phyloP scores from a whole-genome alignment of 2,888 invertebrate species.

The Heliconius erato region DNA sequence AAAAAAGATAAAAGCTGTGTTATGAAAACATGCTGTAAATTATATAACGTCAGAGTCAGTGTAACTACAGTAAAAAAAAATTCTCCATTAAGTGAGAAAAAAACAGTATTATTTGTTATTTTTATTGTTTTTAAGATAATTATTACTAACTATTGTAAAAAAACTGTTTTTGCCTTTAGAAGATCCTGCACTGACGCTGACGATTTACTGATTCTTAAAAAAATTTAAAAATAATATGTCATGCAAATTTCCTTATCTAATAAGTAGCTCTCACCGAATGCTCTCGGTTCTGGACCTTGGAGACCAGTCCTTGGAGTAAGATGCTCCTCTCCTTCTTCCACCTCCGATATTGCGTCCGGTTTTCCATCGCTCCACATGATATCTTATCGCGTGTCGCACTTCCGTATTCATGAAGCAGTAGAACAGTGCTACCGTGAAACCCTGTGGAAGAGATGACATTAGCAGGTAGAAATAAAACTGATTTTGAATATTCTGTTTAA shows the following conservation, averaged over 20 bases:
- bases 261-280: constrained; percentile 87
- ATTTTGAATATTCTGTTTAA: no score
- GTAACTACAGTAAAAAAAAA: no score
- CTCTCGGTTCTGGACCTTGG: constrained; percentile 92
- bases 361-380: constrained; percentile 93
- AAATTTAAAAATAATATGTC: background rate
- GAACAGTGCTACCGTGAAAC: constrained; percentile 94
- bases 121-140: no score
- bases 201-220: background rate
- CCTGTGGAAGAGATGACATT: constrained; percentile 84
- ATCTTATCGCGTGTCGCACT: constrained; percentile 93
- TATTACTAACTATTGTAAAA: no score
- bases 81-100: no score
- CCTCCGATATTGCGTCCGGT: constrained; percentile 88
- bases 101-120: no score
- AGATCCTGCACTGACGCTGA: no score
- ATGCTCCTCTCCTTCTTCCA: constrained; percentile 88
- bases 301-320: constrained; percentile 93
- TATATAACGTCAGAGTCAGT: no score
- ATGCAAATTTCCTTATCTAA: constrained; percentile 3
- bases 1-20: background rate
- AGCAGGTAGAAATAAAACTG: background rate
- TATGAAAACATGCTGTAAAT: constrained; percentile 12
- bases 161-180: no score
- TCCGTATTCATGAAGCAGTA: constrained; percentile 98